Percentiles rank a stretch among this genome's conserved stretches.
Evolutionary conservation across 2,888 invertebrate genomes (phyloP).

Genomic region (Andrena flavipes): DNA sequence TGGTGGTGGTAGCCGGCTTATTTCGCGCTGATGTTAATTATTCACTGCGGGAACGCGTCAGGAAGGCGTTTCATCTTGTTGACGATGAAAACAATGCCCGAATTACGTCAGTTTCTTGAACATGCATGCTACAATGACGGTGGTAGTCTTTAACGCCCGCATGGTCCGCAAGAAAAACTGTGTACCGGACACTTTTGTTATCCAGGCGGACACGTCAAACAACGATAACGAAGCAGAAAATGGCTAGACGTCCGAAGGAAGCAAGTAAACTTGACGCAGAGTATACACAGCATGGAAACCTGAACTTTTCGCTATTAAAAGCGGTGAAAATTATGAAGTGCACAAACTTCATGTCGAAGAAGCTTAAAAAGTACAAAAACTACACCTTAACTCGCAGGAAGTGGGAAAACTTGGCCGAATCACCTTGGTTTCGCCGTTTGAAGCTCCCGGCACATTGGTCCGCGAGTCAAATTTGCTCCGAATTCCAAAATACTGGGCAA

Average conservation of each 20-base stretch:
- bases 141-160: slow-evolving; percentile 6
- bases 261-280: not conserved
- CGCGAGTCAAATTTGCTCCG: too few relatives aligned
- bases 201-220: not conserved
- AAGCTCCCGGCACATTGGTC: too few relatives aligned
- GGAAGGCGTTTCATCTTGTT: slow-evolving; percentile 33
- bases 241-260: not conserved
- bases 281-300: not conserved
- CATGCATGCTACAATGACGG: slow-evolving; percentile 20
- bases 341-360: too few relatives aligned
- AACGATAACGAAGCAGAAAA: slow-evolving; percentile 1
- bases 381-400: too few relatives aligned
- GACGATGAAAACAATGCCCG: slow-evolving; percentile 53
- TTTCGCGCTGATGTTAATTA: slow-evolving; percentile 49
- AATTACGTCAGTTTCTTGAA: slow-evolving; percentile 52
- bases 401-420: too few relatives aligned
- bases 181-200: slow-evolving; percentile 3
- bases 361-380: too few relatives aligned
- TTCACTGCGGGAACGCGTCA: slow-evolving; percentile 34
- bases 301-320: not conserved
- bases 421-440: too few relatives aligned
- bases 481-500: too few relatives aligned
- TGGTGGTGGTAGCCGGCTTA: not conserved
- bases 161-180: slow-evolving; percentile 17
- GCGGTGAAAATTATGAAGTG: not conserved